phyloP scores from a whole-genome alignment of 2,888 invertebrate genomes.

The Amiota communis region DNA sequence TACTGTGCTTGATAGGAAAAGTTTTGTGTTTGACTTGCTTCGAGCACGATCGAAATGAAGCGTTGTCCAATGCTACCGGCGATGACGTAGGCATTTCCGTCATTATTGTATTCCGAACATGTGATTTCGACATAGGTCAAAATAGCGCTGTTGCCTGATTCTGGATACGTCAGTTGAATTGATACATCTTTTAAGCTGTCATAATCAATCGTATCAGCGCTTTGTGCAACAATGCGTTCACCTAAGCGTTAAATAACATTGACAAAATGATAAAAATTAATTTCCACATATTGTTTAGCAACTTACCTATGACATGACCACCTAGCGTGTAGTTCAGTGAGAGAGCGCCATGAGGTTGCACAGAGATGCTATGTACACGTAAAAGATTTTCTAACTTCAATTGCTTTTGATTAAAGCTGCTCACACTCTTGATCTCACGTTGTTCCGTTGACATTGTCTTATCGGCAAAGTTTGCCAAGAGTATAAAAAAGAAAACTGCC shows the following conservation, averaged over 20 bases:
- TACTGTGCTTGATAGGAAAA: slow-evolving; percentile 66
- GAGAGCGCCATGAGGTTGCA: slow-evolving; percentile 48
- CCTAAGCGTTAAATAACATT: slow-evolving; percentile 51
- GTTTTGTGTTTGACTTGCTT: slow-evolving; percentile 62
- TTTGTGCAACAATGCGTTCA: slow-evolving; percentile 65
- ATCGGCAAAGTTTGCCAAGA: slow-evolving; percentile 37
- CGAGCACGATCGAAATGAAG: slow-evolving; percentile 66
- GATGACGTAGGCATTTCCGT: slow-evolving; percentile 69
- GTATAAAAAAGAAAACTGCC: slow-evolving; percentile 33
- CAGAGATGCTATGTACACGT: background rate
- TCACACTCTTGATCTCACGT: slow-evolving; percentile 61
- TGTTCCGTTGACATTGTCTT: slow-evolving; percentile 39
- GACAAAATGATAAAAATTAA: too few relatives aligned
- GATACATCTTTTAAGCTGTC: slow-evolving; percentile 62
- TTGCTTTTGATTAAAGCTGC: slow-evolving; percentile 56
- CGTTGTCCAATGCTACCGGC: slow-evolving; percentile 71
- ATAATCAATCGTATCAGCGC: slow-evolving; percentile 60
- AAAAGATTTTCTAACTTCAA: slow-evolving; percentile 53
- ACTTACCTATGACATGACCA: slow-evolving; percentile 61
- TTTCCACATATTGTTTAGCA: background rate
- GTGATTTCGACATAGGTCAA: slow-evolving; percentile 65
- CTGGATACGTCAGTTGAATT: slow-evolving; percentile 67
- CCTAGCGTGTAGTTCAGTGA: slow-evolving; percentile 67
- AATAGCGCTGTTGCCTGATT: slow-evolving; percentile 58
- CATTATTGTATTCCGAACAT: slow-evolving; percentile 61